Conservation (phyloP, 1,140 invertebrate species). For the Meteorus sp. region DNA sequence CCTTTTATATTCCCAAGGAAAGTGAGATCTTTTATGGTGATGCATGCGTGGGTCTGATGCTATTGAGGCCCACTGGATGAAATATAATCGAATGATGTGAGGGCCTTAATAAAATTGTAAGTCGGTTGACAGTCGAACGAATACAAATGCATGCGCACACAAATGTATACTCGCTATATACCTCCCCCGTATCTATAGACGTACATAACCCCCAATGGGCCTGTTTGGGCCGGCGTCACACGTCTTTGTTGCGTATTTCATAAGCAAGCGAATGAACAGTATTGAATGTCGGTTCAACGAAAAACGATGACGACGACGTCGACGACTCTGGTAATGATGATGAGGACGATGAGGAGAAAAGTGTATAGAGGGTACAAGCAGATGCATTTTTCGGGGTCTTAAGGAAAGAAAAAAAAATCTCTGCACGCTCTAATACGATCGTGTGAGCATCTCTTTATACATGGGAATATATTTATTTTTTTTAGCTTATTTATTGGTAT, state of each 20-base stretch:
- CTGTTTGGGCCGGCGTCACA: conserved; percentile 25
- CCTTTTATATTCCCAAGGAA: too few species aligned
- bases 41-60: neutral
- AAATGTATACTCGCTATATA: conserved; percentile 7
- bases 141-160: neutral
- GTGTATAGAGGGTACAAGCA: conserved; percentile 18
- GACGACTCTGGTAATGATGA: too few species aligned
- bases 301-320: conserved; percentile 45
- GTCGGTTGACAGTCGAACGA: conserved; percentile 49
- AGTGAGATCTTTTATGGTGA: neutral
- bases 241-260: conserved; percentile 47
- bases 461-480: conserved; percentile 15
- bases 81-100: conserved; percentile 55
- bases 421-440: conserved; percentile 48
- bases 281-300: too few species aligned
- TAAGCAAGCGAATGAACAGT: conserved; percentile 34
- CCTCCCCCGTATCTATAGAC: conserved; percentile 58
- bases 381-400: too few species aligned
- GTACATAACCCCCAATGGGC: conserved; percentile 17
- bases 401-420: conserved; percentile 28
- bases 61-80: conserved; percentile 6
- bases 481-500: neutral
- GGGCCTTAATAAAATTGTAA: conserved; percentile 59
- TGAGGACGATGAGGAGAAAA: conserved; percentile 31
- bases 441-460: conserved; percentile 23